Evolutionary conservation across 1,140 invertebrate species (phyloP), one percentile per base, ranked within the genome.

Genomic region (Pararge aegeria): DNA sequence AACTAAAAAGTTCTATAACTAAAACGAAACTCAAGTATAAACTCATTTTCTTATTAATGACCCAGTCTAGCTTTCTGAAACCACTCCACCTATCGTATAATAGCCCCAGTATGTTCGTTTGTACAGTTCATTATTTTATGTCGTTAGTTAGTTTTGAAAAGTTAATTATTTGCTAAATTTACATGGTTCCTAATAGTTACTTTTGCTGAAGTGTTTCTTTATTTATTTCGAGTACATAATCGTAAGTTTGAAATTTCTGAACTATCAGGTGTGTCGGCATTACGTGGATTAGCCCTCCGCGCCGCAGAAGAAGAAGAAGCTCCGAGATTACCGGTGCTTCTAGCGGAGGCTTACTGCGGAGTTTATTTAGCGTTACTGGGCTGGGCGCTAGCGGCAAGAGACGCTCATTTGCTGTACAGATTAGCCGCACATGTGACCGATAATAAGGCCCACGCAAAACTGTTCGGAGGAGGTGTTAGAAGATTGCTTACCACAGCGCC

Each of bases 231-330:
- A n/a, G n/a, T n/a, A n/a, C n/a, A n/a, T n/a, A n/a, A n/a, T n/a
- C n/a, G n/a, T n/a, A n/a, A n/a, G n/a, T 40, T 24, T 20, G 6
- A 7, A 16, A 1, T 2, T 42, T 3, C n/a, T 42, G 9, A 30
- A 13, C 4, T 9, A 3, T 6, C 18, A 91, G 90, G 97, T 20
- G 98, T 99, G 0, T 96, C 97, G 1, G 97, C 97, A 66, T 90
- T 99, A 37, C 93, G 97, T 10, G 96, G 97, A 0, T 89, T 99
- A 38, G 87, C 99, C 2, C 95, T 96, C 0, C 91, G 97, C 12
- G 98, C 99, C 73, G 98, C 99, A 70, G 97, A 98, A 80, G 98
- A 99, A 78, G 98, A 99, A 77, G 98, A 99, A 83, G 95, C 96
- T 0, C 98, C 98, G 0, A 95, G 97, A 71, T 88, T 99, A 20